phyloP scores from a whole-genome alignment of 2,113 vertebrate genomes.

The Rhabdomys dilectus region DNA sequence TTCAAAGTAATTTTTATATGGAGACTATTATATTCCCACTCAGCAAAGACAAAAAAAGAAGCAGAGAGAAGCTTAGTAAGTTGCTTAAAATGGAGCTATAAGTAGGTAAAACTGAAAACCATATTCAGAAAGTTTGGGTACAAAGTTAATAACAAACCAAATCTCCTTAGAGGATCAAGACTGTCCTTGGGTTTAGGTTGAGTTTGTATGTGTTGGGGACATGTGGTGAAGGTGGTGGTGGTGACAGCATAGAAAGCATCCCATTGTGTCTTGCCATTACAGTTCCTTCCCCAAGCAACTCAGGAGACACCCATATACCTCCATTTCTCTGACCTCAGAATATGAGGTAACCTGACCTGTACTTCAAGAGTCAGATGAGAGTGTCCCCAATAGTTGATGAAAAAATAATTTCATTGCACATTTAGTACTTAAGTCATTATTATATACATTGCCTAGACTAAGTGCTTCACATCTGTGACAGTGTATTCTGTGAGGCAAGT shows the following conservation, averaged over 20 bases:
- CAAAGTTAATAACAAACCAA: not conserved
- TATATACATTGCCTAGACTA: not conserved
- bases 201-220: not conserved
- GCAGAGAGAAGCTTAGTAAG: not conserved
- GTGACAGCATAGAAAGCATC: not conserved
- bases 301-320: not conserved
- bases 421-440: slow-evolving; percentile 1
- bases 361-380: not conserved
- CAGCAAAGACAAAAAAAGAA: slow-evolving; percentile 25
- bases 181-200: not conserved
- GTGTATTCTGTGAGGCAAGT: not conserved
- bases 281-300: not conserved
- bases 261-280: not conserved
- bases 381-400: not conserved
- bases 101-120: not conserved
- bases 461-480: not conserved
- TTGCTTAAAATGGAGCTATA: not conserved
- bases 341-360: not conserved
- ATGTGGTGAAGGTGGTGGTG: not conserved
- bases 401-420: not conserved
- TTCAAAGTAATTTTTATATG: slow-evolving; percentile 38
- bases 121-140: slow-evolving; percentile 3
- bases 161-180: not conserved
- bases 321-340: not conserved
- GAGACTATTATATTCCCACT: not conserved